Evolutionary conservation across 2,113 vertebrate species (phyloP).

Genomic region (Leptocoma aspasia): DNA sequence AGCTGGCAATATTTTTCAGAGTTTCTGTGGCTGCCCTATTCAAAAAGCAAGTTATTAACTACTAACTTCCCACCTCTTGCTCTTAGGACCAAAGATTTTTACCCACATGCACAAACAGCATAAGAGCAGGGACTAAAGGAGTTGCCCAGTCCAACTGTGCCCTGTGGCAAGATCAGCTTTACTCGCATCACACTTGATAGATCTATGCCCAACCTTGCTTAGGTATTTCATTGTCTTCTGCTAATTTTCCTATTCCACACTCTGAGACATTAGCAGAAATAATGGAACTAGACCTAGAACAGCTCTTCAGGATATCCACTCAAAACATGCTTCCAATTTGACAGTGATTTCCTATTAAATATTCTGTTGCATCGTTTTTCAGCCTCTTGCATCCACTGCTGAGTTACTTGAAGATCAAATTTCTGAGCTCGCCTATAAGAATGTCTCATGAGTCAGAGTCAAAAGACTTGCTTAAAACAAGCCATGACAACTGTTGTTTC

Average conservation of each 20-base stretch:
- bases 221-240: background rate
- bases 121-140: background rate
- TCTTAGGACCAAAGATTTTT: background rate
- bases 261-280: background rate
- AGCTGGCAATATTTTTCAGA: background rate
- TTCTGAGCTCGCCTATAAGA: slow-evolving; percentile 12
- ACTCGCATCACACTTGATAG: background rate
- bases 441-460: slow-evolving; percentile 53
- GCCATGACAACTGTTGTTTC: slow-evolving; percentile 56
- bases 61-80: background rate
- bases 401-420: slow-evolving; percentile 1
- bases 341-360: background rate
- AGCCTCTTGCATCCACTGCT: background rate
- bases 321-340: background rate
- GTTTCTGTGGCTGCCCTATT: background rate
- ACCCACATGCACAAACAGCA: background rate
- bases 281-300: background rate
- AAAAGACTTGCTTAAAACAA: slow-evolving; percentile 49
- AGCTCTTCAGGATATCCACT: background rate
- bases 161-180: background rate
- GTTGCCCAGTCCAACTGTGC: background rate
- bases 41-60: background rate
- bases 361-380: background rate
- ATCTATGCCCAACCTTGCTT: background rate
- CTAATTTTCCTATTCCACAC: background rate